phyloP scores from a whole-genome alignment of 2,113 vertebrate species.

The Hypanus sabinus region DNA sequence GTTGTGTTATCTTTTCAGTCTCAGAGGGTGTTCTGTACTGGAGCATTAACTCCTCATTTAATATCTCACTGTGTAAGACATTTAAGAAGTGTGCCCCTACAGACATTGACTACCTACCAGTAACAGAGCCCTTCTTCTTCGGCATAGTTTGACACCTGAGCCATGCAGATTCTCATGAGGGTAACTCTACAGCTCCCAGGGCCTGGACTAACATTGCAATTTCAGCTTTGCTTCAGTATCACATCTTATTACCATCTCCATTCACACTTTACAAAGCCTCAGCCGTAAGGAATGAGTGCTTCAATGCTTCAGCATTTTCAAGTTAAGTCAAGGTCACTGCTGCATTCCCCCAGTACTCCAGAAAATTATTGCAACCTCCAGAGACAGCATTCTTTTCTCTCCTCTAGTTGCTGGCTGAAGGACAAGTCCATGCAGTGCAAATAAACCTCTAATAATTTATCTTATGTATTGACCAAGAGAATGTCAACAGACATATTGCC shows the following conservation, averaged over 20 bases:
- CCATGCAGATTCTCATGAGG: neutral
- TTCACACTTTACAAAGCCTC: neutral
- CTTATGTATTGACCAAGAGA: neutral
- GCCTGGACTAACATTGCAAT: neutral
- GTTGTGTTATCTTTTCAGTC: neutral
- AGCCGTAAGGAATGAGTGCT: neutral
- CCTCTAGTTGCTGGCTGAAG: neutral
- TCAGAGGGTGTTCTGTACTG: neutral
- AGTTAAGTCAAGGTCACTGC: neutral
- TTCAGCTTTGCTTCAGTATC: neutral
- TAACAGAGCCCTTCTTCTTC: neutral
- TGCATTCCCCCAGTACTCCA: neutral
- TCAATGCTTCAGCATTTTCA: neutral
- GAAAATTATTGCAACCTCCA: neutral
- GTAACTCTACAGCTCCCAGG: neutral
- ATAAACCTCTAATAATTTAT: neutral
- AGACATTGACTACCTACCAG: neutral
- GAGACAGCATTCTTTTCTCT: neutral
- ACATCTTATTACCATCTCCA: constrained; percentile 16
- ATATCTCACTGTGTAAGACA: neutral
- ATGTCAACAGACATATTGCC: neutral
- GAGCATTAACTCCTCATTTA: neutral
- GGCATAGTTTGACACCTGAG: neutral
- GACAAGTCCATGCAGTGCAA: neutral
- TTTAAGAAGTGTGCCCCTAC: neutral